Evolutionary conservation across 2,888 invertebrate species (phyloP).

Genomic region (Thecophora atra): DNA sequence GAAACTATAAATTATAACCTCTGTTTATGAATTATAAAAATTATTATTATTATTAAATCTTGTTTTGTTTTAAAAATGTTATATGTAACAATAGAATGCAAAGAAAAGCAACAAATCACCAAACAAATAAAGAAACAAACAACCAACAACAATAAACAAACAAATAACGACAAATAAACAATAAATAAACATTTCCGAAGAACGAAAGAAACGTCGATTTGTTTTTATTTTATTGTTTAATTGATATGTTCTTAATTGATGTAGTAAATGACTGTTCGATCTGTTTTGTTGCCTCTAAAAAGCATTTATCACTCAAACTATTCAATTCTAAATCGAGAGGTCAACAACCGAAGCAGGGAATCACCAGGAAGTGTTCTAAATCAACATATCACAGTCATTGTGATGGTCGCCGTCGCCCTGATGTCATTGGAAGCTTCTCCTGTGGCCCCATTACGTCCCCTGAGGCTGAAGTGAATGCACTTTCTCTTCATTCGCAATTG

Average conservation of each 20-base stretch:
- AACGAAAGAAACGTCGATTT: not conserved
- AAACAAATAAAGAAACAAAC: slow-evolving; percentile 23
- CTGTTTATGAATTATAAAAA: slow-evolving; percentile 11
- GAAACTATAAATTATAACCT: slow-evolving; percentile 12
- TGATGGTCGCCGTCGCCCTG: no score
- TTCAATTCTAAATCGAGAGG: no score
- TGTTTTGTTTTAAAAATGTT: slow-evolving; percentile 20
- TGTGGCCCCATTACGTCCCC: no score
- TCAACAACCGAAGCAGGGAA: no score
- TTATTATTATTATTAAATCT: slow-evolving; percentile 18
- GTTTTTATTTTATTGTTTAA: not conserved
- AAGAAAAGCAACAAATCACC: slow-evolving; percentile 17
- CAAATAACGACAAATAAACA: not conserved
- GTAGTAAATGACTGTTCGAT: no score
- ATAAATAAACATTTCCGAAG: not conserved
- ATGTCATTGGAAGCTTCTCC: no score
- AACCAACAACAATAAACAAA: slow-evolving; percentile 8
- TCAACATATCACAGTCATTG: no score
- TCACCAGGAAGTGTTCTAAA: no score
- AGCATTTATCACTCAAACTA: no score
- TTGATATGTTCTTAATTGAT: no score
- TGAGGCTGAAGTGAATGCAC: no score
- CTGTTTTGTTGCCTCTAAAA: no score
- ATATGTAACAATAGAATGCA: slow-evolving; percentile 16
- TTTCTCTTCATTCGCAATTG: not conserved